A percentile compares a stretch with the other conserved stretches of the same genome.
Conservation (phyloP, 2,797 vertebrate genomes). For the Steatocranus sp. region DNA sequence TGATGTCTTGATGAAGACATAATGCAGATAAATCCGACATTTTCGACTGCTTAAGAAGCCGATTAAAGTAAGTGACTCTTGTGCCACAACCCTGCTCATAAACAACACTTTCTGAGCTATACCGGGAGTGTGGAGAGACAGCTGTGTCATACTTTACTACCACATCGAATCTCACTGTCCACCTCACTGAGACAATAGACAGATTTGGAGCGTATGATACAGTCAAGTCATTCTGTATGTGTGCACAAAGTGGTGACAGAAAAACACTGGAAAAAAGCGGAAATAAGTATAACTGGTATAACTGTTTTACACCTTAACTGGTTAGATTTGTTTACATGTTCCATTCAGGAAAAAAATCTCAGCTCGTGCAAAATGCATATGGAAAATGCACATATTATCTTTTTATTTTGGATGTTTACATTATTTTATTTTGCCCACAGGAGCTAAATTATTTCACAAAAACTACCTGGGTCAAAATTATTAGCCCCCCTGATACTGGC, state of each 20-base stretch:
- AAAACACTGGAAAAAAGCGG: background rate
- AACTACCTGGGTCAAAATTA: background rate
- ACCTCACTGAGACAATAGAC: background rate
- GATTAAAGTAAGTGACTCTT: background rate
- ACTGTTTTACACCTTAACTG: background rate
- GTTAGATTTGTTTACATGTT: background rate
- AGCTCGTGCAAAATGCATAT: background rate
- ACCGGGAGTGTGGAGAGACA: background rate
- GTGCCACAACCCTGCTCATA: background rate
- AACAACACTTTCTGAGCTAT: background rate
- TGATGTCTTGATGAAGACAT: background rate
- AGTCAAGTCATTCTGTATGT: background rate
- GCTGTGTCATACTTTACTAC: background rate
- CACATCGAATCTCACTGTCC: background rate
- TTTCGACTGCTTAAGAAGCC: background rate
- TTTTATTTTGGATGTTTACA: background rate
- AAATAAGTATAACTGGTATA: background rate
- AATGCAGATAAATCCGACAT: background rate
- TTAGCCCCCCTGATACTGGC: background rate
- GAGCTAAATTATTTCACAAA: background rate
- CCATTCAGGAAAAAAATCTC: background rate
- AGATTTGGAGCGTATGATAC: background rate
- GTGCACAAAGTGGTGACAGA: background rate
- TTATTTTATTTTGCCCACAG: background rate
- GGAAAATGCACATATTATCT: background rate